Percentiles rank a stretch among this genome's conserved stretches.
Conservation (phyloP, 2,888 invertebrate species). For the Dascillus cervinus region DNA sequence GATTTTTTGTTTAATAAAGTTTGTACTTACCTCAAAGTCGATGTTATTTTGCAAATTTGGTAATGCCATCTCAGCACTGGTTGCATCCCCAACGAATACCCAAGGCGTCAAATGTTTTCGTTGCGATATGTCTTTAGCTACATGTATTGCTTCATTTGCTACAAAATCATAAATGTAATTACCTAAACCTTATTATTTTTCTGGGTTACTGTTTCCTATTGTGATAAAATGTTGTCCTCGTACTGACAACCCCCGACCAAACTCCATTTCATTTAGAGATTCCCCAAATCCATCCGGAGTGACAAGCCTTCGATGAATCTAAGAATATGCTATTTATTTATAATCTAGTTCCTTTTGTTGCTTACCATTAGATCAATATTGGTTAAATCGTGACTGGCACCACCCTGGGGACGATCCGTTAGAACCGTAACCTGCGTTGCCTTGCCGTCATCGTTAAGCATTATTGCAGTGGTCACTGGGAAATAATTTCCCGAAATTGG, state of each 20-base stretch:
- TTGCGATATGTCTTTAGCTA: constrained; percentile 39
- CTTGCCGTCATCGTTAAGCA: constrained; percentile 42
- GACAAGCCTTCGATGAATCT: constrained; percentile 72
- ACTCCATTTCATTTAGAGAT: constrained; percentile 71
- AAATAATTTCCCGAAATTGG: constrained; percentile 64
- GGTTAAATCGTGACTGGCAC: constrained; percentile 51
- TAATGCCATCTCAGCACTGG: constrained; percentile 40
- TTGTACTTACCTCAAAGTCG: constrained; percentile 26
- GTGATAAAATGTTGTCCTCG: constrained; percentile 54
- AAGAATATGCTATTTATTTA: constrained; percentile 37
- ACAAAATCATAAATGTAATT: too few species aligned
- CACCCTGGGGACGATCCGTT: constrained; percentile 56
- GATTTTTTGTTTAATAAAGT: too few species aligned
- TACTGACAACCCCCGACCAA: constrained; percentile 55
- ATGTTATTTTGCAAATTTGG: constrained; percentile 22
- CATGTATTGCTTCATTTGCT: constrained; percentile 15
- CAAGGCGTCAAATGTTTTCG: constrained; percentile 37
- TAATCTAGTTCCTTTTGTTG: background rate
- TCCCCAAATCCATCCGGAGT: constrained; percentile 88
- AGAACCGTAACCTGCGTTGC: constrained; percentile 47
- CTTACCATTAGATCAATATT: constrained; percentile 59
- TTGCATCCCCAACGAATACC: constrained; percentile 11
- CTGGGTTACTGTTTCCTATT: constrained; percentile 25
- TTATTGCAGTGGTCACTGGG: constrained; percentile 61
- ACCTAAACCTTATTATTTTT: too few species aligned